Evolutionary conservation across 2,888 invertebrate species (phyloP), one percentile per base, ranked within the genome.

Genomic region (Patella ulyssiponensis): DNA sequence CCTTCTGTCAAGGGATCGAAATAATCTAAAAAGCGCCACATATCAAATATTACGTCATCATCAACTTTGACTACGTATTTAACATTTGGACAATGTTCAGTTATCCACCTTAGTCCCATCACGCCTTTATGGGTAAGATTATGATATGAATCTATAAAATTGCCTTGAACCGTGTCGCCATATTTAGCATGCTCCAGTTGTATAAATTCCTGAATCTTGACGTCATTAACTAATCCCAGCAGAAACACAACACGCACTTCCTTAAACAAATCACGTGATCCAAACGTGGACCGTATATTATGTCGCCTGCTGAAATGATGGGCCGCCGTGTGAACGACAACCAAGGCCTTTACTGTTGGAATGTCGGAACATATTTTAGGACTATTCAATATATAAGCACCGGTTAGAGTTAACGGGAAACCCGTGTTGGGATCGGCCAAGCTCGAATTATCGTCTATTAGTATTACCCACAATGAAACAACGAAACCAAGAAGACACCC

Each of bases 201-300:
- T 9, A 87, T 56, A n/a, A 81, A 76, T 2, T 69, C 71, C 70
- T 85, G 81, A 3, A 79, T 70, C 9, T 44, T 73, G 0, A 71
- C 23, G 71, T 83, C 78, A 33, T 74, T 70, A 1, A 84, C 79
- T 11, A 64, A 70, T 7, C 87, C 88, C 23, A 86, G 77, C 9
- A 88, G 72, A 71, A 88, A 88, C 11, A 88, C 78, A 7, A 84
- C 73, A 52, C 79, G 56, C 0, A 79, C 52, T 1, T 78, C 73
- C 52, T 74, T 76, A 73, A 85, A 85, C 33, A 83, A 78, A 3
- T 79, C 72, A 1, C 77, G 69, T 69, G 82, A 82, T n/a, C 82
- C 83, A 86, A 86, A 88, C 12, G 87, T 86, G 12, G 56, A 33
- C 1, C 88, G 73, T 14, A 88, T 78, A 3, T 79, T 70, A 9